Conservation (phyloP, 2,888 invertebrate species). For the Ectropis crepuscularia region DNA sequence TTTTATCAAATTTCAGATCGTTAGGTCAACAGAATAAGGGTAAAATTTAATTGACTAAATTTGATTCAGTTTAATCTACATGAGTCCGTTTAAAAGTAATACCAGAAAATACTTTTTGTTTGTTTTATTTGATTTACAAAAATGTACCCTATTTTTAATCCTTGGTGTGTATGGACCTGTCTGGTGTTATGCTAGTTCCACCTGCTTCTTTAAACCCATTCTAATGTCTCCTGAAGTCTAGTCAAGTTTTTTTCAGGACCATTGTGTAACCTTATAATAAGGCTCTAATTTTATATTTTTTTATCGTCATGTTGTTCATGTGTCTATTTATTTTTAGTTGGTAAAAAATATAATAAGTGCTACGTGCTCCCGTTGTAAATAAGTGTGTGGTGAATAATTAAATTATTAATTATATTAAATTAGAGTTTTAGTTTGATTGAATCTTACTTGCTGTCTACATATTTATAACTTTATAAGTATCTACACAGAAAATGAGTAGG, state of each 20-base stretch:
- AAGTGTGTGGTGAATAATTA: constrained; percentile 51
- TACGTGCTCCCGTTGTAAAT: constrained; percentile 72
- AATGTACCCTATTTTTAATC: background rate
- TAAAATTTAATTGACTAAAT: too few relatives aligned
- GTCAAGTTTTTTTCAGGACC: constrained; percentile 44
- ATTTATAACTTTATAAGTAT: too few relatives aligned
- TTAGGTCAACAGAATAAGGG: too few relatives aligned
- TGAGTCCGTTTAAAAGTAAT: too few relatives aligned
- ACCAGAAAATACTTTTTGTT: too few relatives aligned
- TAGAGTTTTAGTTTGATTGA: constrained; percentile 9
- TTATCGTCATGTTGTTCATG: constrained; percentile 28
- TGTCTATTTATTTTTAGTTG: constrained; percentile 44
- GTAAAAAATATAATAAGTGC: constrained; percentile 75
- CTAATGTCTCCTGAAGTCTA: constrained; percentile 42
- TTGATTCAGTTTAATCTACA: too few relatives aligned
- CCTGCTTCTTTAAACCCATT: background rate
- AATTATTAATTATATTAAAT: constrained; percentile 40
- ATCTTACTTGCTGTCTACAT: background rate
- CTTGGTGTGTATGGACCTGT: background rate
- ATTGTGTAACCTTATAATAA: constrained; percentile 19
- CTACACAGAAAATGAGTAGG: too few relatives aligned
- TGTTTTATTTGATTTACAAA: too few relatives aligned
- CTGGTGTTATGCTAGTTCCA: background rate
- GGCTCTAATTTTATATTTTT: constrained; percentile 20
- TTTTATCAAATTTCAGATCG: too few relatives aligned